Evolutionary conservation across 2,888 invertebrate species (phyloP).

Genomic region (Tipula vernalis): DNA sequence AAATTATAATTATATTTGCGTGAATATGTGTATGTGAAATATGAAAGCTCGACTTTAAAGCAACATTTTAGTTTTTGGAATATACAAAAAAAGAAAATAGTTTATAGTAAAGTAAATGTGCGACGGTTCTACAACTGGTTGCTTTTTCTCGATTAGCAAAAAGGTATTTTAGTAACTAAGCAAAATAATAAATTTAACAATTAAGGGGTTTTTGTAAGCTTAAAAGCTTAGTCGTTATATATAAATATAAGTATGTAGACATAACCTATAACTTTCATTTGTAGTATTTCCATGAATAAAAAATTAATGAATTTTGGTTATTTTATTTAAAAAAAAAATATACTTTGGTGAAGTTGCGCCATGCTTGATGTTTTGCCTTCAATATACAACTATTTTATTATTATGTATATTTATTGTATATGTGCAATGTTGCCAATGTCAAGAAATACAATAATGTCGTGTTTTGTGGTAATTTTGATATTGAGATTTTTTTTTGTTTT

Average conservation of each 20-base stretch:
- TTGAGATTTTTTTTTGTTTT: neutral
- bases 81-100: neutral
- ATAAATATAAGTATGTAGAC: neutral
- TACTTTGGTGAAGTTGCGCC: neutral
- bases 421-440: neutral
- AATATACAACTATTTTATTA: neutral
- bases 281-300: neutral
- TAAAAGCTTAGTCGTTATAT: neutral
- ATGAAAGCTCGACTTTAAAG: neutral
- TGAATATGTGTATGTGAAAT: neutral
- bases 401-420: neutral
- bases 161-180: slow-evolving; percentile 15
- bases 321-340: neutral
- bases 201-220: neutral
- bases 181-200: neutral
- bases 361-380: neutral
- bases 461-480: neutral
- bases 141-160: slow-evolving; percentile 42
- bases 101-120: slow-evolving; percentile 40
- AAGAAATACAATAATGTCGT: neutral
- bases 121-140: slow-evolving; percentile 58
- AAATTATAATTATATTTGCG: neutral
- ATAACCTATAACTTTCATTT: neutral
- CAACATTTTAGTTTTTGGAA: neutral
- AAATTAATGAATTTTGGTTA: neutral